These are phyloP conservation scores for Microcebus griseorufus DNA, from an alignment of 2,113 vertebrate genomes.

Conservation along the genomic window DNA sequence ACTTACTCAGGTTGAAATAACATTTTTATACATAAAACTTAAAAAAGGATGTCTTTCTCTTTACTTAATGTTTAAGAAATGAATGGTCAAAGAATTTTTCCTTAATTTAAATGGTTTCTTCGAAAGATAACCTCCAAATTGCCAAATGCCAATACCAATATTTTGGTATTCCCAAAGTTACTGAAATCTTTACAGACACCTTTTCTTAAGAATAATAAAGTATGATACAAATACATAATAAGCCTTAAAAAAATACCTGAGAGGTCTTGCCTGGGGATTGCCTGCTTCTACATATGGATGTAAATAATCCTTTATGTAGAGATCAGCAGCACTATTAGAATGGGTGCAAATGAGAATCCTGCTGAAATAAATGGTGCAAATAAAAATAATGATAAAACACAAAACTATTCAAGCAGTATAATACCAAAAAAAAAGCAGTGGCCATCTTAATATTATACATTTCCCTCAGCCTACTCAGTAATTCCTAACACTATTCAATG, in stretches of 20 bases:
- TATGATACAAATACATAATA: conserved; percentile 87
- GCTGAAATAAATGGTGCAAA: conserved; percentile 90
- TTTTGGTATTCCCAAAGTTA: conserved; percentile 70
- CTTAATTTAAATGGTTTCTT: conserved; percentile 70
- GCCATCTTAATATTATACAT: conserved; percentile 78
- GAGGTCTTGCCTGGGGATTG: conserved; percentile 98
- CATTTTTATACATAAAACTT: conserved; percentile 84
- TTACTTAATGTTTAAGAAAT: conserved; percentile 77
- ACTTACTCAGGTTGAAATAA: conserved; percentile 78
- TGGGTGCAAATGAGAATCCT: conserved; percentile 99
- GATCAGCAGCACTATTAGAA: conserved; percentile 99
- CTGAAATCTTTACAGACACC: conserved; percentile 85
- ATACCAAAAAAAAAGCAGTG: conserved; percentile 86
- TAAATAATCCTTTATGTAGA: conserved; percentile 99
- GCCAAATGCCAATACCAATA: conserved; percentile 74
- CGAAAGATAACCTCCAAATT: conserved; percentile 72
- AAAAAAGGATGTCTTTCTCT: conserved; percentile 90
- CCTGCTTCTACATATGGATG: conserved; percentile 99
- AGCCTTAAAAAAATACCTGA: conserved; percentile 95
- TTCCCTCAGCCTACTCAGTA: conserved; percentile 63
- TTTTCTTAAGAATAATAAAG: conserved; percentile 89
- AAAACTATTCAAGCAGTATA: conserved; percentile 88
- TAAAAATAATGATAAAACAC: conserved; percentile 89
- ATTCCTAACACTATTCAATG: conserved; percentile 49
- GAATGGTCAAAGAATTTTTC: conserved; percentile 65